These are phyloP conservation scores for Lepidurus packardi DNA, from an alignment of 1,140 invertebrate genomes.

Conservation along the genomic window DNA sequence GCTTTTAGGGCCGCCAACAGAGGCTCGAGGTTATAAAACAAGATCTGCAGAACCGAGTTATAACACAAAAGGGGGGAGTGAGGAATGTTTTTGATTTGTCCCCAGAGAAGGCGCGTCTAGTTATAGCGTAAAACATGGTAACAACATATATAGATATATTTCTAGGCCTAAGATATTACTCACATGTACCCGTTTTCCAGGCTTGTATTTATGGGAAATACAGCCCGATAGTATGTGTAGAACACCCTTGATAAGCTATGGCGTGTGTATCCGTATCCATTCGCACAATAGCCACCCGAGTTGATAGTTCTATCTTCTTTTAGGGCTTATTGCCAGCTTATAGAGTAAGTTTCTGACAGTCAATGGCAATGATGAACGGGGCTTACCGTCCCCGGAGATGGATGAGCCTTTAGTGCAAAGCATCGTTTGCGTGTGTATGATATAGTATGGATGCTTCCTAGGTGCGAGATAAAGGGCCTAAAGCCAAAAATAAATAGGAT, in stretches of 20 bases:
- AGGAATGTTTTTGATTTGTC: not conserved
- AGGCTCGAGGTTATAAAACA: constrained; percentile 5
- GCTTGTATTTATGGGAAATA: not conserved
- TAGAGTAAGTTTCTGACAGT: constrained; percentile 14
- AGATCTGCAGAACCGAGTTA: not conserved
- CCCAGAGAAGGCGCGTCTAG: not conserved
- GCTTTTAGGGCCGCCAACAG: not conserved
- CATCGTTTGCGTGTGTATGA: not conserved
- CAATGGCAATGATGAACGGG: constrained; percentile 11
- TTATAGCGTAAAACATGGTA: not conserved
- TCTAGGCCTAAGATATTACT: not conserved
- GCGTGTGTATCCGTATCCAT: not conserved
- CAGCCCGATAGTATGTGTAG: not conserved
- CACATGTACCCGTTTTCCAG: not conserved
- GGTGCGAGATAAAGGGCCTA: not conserved
- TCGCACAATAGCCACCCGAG: constrained; percentile 7
- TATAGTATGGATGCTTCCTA: not conserved
- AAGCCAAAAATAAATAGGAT: not conserved
- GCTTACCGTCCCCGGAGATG: not conserved
- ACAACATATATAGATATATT: not conserved
- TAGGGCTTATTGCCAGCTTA: constrained; percentile 21
- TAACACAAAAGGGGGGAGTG: not conserved
- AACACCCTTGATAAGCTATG: not conserved
- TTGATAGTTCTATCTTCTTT: constrained; percentile 15
- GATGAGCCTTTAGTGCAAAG: not conserved